Evolutionary conservation across 2,888 invertebrate species (phyloP).

Genomic region (Drosophila rubida): DNA sequence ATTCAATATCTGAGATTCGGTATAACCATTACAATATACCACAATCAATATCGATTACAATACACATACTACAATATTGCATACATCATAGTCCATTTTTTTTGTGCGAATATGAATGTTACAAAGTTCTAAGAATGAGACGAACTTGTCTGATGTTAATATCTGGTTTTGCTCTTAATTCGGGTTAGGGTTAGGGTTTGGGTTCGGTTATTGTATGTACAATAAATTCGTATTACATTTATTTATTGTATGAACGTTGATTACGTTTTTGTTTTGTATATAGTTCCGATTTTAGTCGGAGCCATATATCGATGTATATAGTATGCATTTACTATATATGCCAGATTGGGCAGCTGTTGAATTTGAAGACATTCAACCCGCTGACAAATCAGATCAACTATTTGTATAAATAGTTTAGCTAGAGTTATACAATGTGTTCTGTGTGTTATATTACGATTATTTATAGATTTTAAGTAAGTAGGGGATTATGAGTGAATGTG

Average conservation of each 20-base stretch:
- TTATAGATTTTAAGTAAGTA: slow-evolving; percentile 2
- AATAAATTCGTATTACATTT: slow-evolving; percentile 70
- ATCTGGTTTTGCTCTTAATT: slow-evolving; percentile 37
- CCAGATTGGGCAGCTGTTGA: slow-evolving; percentile 7
- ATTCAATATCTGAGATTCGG: no score
- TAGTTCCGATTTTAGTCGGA: background rate
- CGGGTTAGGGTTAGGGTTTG: background rate
- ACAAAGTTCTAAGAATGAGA: slow-evolving; percentile 12
- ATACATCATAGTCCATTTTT: background rate
- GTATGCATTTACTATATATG: slow-evolving; percentile 4
- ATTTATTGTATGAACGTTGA: slow-evolving; percentile 56
- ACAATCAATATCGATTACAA: background rate
- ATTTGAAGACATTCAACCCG: background rate
- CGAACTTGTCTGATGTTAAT: no score
- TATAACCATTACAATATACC: background rate
- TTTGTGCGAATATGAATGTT: background rate
- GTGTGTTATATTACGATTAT: slow-evolving; percentile 6
- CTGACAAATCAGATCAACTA: background rate
- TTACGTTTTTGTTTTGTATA: slow-evolving; percentile 2
- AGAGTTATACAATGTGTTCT: no score
- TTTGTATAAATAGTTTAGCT: slow-evolving; percentile 1
- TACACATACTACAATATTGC: background rate
- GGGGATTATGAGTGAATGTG: background rate
- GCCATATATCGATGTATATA: background rate
- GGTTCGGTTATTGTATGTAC: slow-evolving; percentile 59